Percentiles rank a stretch among this genome's conserved stretches.
phyloP scores from a whole-genome alignment of 2,113 vertebrate genomes.

The Apeltes quadracus region DNA sequence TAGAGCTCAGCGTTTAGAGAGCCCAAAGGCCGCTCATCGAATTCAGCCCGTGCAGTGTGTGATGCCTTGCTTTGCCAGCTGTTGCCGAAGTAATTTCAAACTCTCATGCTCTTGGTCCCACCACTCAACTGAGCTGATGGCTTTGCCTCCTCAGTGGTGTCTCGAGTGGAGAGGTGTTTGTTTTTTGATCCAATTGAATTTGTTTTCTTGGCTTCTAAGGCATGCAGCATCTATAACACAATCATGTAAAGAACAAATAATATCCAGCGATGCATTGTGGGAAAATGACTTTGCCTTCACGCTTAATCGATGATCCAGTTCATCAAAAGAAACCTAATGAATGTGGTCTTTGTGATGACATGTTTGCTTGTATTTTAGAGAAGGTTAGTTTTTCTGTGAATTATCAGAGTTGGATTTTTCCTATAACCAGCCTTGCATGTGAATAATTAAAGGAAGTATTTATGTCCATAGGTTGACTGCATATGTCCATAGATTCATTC shows the following conservation, averaged over 20 bases:
- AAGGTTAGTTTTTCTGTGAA: constrained; percentile 1
- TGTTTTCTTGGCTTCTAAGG: constrained; percentile 1
- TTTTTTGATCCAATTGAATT: constrained; percentile 23
- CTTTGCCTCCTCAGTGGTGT: constrained; percentile 17
- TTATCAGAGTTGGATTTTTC: background rate
- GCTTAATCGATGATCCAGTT: background rate
- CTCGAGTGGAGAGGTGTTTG: background rate
- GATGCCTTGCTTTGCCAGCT: constrained; percentile 40
- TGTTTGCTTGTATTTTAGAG: background rate
- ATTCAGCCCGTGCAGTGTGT: constrained; percentile 40
- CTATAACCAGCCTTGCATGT: background rate
- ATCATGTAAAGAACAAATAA: constrained; percentile 12
- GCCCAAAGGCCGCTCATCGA: constrained; percentile 66
- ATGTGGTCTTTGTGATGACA: background rate
- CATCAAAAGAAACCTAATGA: background rate
- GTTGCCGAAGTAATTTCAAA: constrained; percentile 53
- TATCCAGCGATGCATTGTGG: background rate
- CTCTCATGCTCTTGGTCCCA: constrained; percentile 47
- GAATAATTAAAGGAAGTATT: constrained; percentile 1
- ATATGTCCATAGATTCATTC: constrained; percentile 27
- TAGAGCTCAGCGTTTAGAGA: constrained; percentile 67
- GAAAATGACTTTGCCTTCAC: background rate
- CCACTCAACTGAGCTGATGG: constrained; percentile 37
- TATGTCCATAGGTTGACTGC: background rate
- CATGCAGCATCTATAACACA: constrained; percentile 13